Conservation (phyloP, 2,888 invertebrate genomes). For the Cyaniris semiargus region DNA sequence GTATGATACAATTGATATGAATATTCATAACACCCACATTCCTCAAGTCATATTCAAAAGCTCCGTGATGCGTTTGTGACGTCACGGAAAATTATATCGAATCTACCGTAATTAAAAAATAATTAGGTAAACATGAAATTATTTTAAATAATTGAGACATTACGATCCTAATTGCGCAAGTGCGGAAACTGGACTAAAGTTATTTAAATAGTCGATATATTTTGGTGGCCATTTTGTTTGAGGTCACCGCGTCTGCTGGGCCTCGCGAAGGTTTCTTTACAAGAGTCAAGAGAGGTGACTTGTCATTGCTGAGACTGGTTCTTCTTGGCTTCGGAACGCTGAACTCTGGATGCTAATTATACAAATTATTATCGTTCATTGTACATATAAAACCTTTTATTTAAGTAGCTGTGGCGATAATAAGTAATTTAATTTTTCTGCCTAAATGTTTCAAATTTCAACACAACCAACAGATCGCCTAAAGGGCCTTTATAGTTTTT, state of each 20-base stretch:
- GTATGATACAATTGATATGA: background rate
- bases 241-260: background rate
- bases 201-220: background rate
- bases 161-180: background rate
- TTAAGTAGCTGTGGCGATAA: no score
- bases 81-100: slow-evolving; percentile 7
- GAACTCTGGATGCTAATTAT: no score
- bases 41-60: background rate
- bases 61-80: slow-evolving; percentile 1
- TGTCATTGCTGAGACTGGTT: background rate
- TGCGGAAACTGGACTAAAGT: background rate
- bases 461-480: no score
- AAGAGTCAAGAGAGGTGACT: background rate
- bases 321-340: background rate
- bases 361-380: no score
- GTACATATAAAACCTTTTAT: no score
- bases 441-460: no score
- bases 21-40: background rate
- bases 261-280: background rate
- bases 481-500: no score
- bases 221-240: background rate
- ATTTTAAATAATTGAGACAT: slow-evolving; percentile 3
- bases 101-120: background rate
- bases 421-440: no score
- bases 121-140: background rate